Base-by-base conservation (phyloP, 2,797 vertebrate species). In the Lemur catta region DNA sequence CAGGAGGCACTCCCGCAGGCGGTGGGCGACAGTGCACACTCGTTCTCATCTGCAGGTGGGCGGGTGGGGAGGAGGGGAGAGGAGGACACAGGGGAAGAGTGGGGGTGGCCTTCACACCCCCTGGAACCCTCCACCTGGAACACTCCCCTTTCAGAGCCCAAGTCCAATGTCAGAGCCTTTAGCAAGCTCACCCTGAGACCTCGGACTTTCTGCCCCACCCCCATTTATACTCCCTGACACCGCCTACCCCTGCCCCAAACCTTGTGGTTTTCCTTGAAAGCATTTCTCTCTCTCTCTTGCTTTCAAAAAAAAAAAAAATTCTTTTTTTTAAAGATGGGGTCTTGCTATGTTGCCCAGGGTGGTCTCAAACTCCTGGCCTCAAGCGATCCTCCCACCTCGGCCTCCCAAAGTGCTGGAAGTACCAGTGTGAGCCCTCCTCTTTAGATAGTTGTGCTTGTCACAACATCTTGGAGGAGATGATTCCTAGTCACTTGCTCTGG, bases 1-100 rank as follows among this genome's bases (percentile, higher is more conserved):
- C 99, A 99, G 55, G 99, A 99, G 82, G 99, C 99, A 0, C 99
- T 99, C 81, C 99, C 99, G 0, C 99, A 99, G 95, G 98, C 85
- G 0, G 97, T 94, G 7, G 98, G 98, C 30, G 98, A 98, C 74
- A 78, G n/a, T 28, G 98, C 97, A 67, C 99, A 99, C 97, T 99
- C 99, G 0, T 99, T 99, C 96, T 99, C 98, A 4, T 99, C 99
- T 99, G 97, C 3, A 13, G 50, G 35, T 0, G 13, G 59, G 50
- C 7, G 28, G 24, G 15, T 41, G 22, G 55, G 13, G 52, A 69
- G 41, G 30, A 7, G 15, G 9, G 35, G 33, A 46, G 38, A 24
- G 33, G 28, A 41, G 4, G 41, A 11, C 0, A 0, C 2, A 1
- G 10, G 41, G 15, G 20, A 0, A 38, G 50, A 65, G 17, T 0